Evolutionary conservation across 2,888 invertebrate species (phyloP), one percentile per base, ranked within the genome.

Genomic region (Sesia apiformis): DNA sequence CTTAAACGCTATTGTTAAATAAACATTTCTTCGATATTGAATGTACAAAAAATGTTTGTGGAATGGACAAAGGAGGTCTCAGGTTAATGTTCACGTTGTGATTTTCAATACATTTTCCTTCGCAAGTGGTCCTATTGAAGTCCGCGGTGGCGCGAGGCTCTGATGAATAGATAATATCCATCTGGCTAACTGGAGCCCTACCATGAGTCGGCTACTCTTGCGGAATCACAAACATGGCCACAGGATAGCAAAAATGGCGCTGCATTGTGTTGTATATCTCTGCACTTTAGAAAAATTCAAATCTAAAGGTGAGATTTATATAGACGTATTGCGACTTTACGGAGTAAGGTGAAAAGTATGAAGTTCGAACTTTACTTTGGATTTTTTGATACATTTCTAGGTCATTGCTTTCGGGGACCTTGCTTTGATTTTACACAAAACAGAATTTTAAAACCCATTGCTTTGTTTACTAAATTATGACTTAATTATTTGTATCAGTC

Each of bases 41-140:
- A 69, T 72, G 69, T 71, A 72, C 73, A 78, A 79, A 76, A 79
- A 76, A 74, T 55, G 54, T 76, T 76, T 76, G 75, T 77, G 74
- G 67, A 78, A 70, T 76, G 76, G 72, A 82, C 80, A 84, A 84
- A 79, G 72, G 67, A 65, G 62, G 74, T 70, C 65, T 72, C 74
- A 76, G 81, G 81, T 83, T 84, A 72, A 73, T 70, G 74, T 72
- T 72, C 70, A 81, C 79, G 84, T 84, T 86, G 81, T 86, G 84
- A 84, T 86, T 46, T 87, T 85, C 84, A 84, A 85, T 87, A 82
- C 81, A 80, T 86, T 87, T 84, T 81, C 80, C 76, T 75, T 76
- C 66, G 76, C 80, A 81, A 87, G 82, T 86, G 82, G 80, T 78
- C 81, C 83, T 80, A 82, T 86, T 84, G 79, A 81, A 70, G 66